A percentile compares a stretch with the other conserved stretches of the same genome.
phyloP scores from a whole-genome alignment of 1,140 invertebrate genomes.

The Vanessa atalanta region DNA sequence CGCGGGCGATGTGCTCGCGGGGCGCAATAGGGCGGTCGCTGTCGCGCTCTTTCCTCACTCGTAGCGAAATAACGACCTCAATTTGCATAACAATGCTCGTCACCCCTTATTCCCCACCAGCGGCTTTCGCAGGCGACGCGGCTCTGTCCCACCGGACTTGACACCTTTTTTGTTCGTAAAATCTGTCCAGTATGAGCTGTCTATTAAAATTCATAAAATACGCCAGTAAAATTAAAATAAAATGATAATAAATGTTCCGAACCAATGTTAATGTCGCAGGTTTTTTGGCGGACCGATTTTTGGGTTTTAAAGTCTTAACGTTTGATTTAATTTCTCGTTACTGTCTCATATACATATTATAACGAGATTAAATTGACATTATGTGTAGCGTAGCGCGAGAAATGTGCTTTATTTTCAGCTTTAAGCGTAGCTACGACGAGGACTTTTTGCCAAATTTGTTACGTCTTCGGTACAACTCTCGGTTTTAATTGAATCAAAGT shows the following conservation, averaged over 20 bases:
- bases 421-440: slow-evolving; percentile 8
- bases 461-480: slow-evolving; percentile 72
- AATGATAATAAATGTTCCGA: slow-evolving; percentile 42
- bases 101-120: slow-evolving; percentile 77
- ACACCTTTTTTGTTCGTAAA: slow-evolving; percentile 70
- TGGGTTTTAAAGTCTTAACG: slow-evolving; percentile 35
- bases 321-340: slow-evolving; percentile 37
- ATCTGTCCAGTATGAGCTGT: slow-evolving; percentile 61
- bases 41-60: slow-evolving; percentile 79
- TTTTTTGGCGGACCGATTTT: slow-evolving; percentile 15
- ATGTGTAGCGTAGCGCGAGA: not conserved
- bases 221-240: slow-evolving; percentile 43
- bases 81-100: slow-evolving; percentile 81
- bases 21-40: slow-evolving; percentile 65
- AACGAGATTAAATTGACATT: not conserved
- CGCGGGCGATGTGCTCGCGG: slow-evolving; percentile 60
- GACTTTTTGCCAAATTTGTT: slow-evolving; percentile 59
- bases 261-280: slow-evolving; percentile 22
- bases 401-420: slow-evolving; percentile 14
- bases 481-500: slow-evolving; percentile 80
- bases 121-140: slow-evolving; percentile 74
- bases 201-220: slow-evolving; percentile 57
- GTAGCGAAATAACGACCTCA: slow-evolving; percentile 80
- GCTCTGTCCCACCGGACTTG: slow-evolving; percentile 68
- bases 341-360: slow-evolving; percentile 5